Conservation (phyloP, 1,140 invertebrate species). For the Hestina assimilis region DNA sequence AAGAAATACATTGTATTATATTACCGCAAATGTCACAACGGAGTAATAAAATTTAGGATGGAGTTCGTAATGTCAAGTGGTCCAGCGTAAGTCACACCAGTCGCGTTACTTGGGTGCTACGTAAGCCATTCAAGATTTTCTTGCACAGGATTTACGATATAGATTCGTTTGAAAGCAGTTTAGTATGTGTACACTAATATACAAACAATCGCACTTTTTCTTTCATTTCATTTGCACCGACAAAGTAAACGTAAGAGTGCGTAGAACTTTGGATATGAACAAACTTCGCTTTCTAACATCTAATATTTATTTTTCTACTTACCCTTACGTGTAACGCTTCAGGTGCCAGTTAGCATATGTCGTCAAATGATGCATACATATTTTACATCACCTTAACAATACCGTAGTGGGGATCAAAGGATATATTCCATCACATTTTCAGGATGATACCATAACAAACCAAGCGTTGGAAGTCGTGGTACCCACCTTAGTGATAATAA, state of each 20-base stretch:
- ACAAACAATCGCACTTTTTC: slow-evolving; percentile 76
- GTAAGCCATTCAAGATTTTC: slow-evolving; percentile 24
- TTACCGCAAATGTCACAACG: slow-evolving; percentile 2
- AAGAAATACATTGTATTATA: slow-evolving; percentile 3
- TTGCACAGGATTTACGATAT: background rate
- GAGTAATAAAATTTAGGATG: slow-evolving; percentile 11
- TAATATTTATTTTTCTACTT: slow-evolving; percentile 77
- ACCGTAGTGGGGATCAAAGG: slow-evolving; percentile 58
- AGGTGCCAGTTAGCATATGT: slow-evolving; percentile 52
- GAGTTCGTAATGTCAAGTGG: slow-evolving; percentile 8
- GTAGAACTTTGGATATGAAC: slow-evolving; percentile 56
- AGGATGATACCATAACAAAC: slow-evolving; percentile 64
- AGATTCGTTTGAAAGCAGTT: slow-evolving; percentile 16
- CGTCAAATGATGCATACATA: slow-evolving; percentile 53
- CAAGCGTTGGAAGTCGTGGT: slow-evolving; percentile 49
- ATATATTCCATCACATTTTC: slow-evolving; percentile 72
- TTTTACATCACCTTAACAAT: slow-evolving; percentile 56
- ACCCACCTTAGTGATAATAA: slow-evolving; percentile 25
- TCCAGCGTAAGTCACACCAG: slow-evolving; percentile 15
- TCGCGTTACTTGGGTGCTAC: slow-evolving; percentile 8
- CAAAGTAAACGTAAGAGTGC: slow-evolving; percentile 53
- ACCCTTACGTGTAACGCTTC: slow-evolving; percentile 56
- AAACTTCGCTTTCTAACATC: slow-evolving; percentile 73
- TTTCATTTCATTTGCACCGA: slow-evolving; percentile 71
- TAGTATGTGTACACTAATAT: slow-evolving; percentile 50